Conservation (phyloP, 1,140 invertebrate species). For the Thereuonema tuberculata region DNA sequence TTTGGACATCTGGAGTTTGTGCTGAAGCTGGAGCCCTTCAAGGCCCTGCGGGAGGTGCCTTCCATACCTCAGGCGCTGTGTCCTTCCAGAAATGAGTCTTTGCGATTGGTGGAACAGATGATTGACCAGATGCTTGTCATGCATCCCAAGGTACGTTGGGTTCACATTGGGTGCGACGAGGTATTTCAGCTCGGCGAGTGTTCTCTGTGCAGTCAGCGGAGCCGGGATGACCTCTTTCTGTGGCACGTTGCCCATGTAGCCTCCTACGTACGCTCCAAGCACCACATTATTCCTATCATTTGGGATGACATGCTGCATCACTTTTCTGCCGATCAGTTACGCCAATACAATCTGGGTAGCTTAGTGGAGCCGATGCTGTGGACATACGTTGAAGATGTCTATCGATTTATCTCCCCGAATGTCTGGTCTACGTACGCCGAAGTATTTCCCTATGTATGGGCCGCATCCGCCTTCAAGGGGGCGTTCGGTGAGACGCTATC, state of each 20-base stretch:
- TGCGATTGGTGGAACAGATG: conserved; percentile 56
- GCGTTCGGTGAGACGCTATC: conserved; percentile 56
- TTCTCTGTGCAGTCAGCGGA: conserved; percentile 44
- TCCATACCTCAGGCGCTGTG: conserved; percentile 68
- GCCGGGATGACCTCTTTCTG: conserved; percentile 45
- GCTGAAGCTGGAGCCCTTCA: conserved; percentile 63
- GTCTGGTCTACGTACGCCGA: conserved; percentile 66
- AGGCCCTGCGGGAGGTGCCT: conserved; percentile 58
- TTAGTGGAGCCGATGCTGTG: conserved; percentile 62
- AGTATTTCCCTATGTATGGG: conserved; percentile 78
- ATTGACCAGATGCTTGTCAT: conserved; percentile 57
- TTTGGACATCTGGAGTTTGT: conserved; percentile 90
- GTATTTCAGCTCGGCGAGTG: conserved; percentile 64
- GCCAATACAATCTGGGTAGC: conserved; percentile 49
- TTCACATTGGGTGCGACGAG: conserved; percentile 50
- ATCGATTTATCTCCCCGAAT: conserved; percentile 38
- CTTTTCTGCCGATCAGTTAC: conserved; percentile 36
- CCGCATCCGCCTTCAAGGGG: conserved; percentile 82
- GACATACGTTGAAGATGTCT: conserved; percentile 47
- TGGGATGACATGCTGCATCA: conserved; percentile 92
- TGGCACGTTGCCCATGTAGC: conserved; percentile 45
- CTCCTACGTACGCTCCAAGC: conserved; percentile 29
- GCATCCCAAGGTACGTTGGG: conserved; percentile 32
- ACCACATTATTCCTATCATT: conserved; percentile 48
- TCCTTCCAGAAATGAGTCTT: conserved; percentile 55